Base-by-base conservation (phyloP, 1,140 invertebrate species). In the Orchesella cincta region DNA sequence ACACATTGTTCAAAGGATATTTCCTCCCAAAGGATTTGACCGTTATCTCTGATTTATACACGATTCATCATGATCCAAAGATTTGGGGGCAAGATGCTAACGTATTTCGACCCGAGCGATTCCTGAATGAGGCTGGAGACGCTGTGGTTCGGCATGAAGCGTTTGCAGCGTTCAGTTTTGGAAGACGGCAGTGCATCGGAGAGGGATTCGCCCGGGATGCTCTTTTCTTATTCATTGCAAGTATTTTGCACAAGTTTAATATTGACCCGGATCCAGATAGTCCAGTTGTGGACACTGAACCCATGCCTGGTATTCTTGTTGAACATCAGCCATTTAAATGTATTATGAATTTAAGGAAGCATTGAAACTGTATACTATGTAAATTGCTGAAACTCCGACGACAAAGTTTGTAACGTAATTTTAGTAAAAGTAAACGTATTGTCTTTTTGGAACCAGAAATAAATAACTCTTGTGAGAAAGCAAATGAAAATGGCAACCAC, bases 1-100 rank as follows among this genome's bases (percentile, higher is more conserved):
- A 88, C 76, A 83, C 85, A 1, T 83, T 73, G 34, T 82, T 88
- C 34, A 79, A 85, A 57, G 88, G 87, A 16, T 88, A 86, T 70
- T 82, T 84, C 54, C 86, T 88, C 8, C 86, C 87, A 79, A 86
- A 88, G 77, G 82, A 93, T 78, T 92, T 92, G 23, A 92, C 93
- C 88, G 89, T 96, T 0, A 88, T 95, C 2, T 90, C 90, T 20
- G 95, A 94, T 84, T 91, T 93, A 80, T 90, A 91, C 76, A 89
- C 89, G 64, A 88, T 92, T 62, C 86, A 94, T 29, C 91, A 91
- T 87, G 90, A 93, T 81, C 87, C 90, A 1, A 86, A 89, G 1
- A 89, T 89, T 71, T 93, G 92, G 83, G 87, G 85, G 5, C n/a
- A n/a, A 2, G 87, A 95, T 36, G 92, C 93, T 0, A 88, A 92